Evolutionary conservation across 2,888 invertebrate genomes (phyloP).

Genomic region (Scotopteryx bipunctaria): DNA sequence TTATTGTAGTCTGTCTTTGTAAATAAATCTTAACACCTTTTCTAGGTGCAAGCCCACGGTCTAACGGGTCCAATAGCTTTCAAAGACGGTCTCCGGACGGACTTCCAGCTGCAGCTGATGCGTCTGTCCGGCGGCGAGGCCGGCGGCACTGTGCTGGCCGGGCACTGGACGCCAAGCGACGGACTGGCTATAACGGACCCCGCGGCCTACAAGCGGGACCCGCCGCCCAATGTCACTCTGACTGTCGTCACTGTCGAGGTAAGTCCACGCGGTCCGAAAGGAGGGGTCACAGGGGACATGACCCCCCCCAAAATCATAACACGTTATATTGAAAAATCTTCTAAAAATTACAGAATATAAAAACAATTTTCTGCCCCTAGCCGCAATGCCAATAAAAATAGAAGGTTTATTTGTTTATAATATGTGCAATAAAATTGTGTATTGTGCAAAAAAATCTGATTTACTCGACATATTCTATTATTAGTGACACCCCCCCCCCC

Average conservation of each 20-base stretch:
- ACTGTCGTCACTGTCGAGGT: constrained; percentile 96
- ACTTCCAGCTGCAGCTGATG: constrained; percentile 93
- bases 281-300: too few relatives aligned
- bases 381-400: too few relatives aligned
- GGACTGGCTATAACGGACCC: constrained; percentile 93
- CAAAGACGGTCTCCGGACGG: constrained; percentile 91
- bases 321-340: too few relatives aligned
- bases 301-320: too few relatives aligned
- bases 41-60: constrained; percentile 91
- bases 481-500: too few relatives aligned
- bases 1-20: too few relatives aligned
- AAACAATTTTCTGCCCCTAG: too few relatives aligned
- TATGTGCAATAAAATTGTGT: too few relatives aligned
- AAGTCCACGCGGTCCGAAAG: constrained; percentile 27
- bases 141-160: constrained; percentile 87
- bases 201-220: constrained; percentile 92
- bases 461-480: too few relatives aligned
- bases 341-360: too few relatives aligned
- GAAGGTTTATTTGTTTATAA: too few relatives aligned
- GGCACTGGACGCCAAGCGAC: constrained; percentile 89
- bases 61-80: constrained; percentile 95
- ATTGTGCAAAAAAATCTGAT: too few relatives aligned
- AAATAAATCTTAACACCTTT: background rate
- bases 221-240: constrained; percentile 92
- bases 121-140: constrained; percentile 89